Base-by-base conservation (phyloP, 2,888 invertebrate genomes). In the Mellilla xanthometata region DNA sequence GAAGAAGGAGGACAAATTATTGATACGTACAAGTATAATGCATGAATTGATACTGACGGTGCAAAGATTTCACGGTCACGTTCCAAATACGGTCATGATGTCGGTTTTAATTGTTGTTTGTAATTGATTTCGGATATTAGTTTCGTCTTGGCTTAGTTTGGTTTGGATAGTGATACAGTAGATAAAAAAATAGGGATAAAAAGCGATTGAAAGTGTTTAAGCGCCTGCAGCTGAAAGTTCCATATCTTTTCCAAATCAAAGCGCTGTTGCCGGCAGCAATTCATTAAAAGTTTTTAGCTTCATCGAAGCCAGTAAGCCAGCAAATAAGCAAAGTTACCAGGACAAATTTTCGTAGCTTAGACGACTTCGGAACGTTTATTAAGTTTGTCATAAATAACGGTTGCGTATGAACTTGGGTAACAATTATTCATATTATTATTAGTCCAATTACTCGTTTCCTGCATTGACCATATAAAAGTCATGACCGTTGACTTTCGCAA, bases 401-500 rank as follows among this genome's bases (percentile, higher is more conserved):
- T 38, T 51, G 32, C 32, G 13, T 4, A 4, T 19, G n/a, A n/a
- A n/a, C n/a, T n/a, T n/a, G n/a, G n/a, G 15, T 19, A 40, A 40
- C 24, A 44, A 36, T 30, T 13, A 27, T 24, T 7, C 8, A 24
- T 1, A 24, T 7, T 7, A 24, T 1, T 6, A 19, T 19, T 5
- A 19, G 1, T 5, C 15, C 15, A 19, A 19, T 19, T 19, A 38
- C 48, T 45, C 40, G 43, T 44, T 49, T 46, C 31, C 44, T 38
- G n/a, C 35, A 45, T 43, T 35, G 29, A 31, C 39, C 43, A 42
- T 34, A 44, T 39, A 50, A 50, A 38, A 36, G 28, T 33, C 40
- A 26, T 36, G 45, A 47, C 47, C 51, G 51, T 53, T 50, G 43
- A 19, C 27, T 41, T 53, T 53, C 51, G 42, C 30, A 43, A 22